Evolutionary conservation across 2,797 vertebrate species (phyloP).

Genomic region (Sarcoramphus papa): DNA sequence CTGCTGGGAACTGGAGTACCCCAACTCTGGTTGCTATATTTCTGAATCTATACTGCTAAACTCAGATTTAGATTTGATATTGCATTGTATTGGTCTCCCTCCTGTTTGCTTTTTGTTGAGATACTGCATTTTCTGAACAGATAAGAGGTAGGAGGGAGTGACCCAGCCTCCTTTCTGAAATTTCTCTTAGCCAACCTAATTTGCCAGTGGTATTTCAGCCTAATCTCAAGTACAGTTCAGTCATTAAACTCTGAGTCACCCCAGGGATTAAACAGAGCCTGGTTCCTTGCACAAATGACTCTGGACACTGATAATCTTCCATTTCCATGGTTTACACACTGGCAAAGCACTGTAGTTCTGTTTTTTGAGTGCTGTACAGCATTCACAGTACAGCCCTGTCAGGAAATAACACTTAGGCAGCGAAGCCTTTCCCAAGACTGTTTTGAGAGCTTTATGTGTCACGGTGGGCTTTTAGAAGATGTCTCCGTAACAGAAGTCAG

Average conservation of each 20-base stretch:
- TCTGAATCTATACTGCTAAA: not conserved
- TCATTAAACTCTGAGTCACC: constrained; percentile 27
- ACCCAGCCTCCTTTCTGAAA: not conserved
- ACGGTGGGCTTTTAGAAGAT: not conserved
- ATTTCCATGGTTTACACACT: not conserved
- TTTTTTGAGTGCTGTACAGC: not conserved
- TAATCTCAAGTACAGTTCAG: not conserved
- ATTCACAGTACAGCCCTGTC: not conserved
- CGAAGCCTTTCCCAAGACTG: not conserved
- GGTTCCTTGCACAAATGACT: not conserved
- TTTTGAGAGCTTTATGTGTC: not conserved
- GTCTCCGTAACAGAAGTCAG: not conserved
- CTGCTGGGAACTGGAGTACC: not conserved
- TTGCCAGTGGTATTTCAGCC: not conserved
- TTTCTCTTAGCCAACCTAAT: not conserved
- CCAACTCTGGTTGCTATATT: not conserved
- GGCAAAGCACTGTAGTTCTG: not conserved
- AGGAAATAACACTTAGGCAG: not conserved
- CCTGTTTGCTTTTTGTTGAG: not conserved
- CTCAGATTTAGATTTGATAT: not conserved
- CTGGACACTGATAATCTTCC: not conserved
- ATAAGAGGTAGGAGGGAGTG: not conserved
- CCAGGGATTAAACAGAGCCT: constrained; percentile 2
- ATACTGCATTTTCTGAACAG: not conserved
- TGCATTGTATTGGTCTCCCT: not conserved